phyloP scores from a whole-genome alignment of 2,113 vertebrate genomes.

The Grammomys surdaster region DNA sequence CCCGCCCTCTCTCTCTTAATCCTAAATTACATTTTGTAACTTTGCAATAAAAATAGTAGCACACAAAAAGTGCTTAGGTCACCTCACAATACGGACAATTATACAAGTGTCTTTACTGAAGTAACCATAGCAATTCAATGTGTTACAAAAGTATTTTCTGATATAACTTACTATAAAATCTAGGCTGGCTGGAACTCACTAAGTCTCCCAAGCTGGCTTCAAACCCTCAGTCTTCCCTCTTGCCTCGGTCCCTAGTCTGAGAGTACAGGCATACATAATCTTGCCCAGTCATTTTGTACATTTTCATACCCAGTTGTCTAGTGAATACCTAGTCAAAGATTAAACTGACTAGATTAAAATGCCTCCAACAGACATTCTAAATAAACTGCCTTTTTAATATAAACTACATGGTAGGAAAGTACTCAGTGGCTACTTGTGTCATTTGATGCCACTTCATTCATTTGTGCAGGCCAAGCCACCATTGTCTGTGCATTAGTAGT shows the following conservation, averaged over 20 bases:
- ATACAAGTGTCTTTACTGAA: not conserved
- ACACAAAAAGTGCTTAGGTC: not conserved
- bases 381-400: not conserved
- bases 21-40: not conserved
- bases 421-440: not conserved
- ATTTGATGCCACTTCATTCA: not conserved
- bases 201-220: not conserved
- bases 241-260: not conserved
- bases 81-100: not conserved
- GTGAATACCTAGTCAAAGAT: not conserved
- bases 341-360: constrained; percentile 26
- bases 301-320: not conserved
- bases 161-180: not conserved
- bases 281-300: not conserved
- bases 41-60: constrained; percentile 40
- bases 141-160: not conserved
- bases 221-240: not conserved
- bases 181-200: not conserved
- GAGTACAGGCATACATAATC: not conserved
- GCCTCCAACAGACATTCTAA: not conserved
- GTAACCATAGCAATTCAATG: not conserved
- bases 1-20: too few relatives aligned
- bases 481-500: not conserved
- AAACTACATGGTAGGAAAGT: not conserved
- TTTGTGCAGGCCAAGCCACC: not conserved